Conservation (phyloP, 2,113 vertebrate genomes). For the Okapia johnstoni region DNA sequence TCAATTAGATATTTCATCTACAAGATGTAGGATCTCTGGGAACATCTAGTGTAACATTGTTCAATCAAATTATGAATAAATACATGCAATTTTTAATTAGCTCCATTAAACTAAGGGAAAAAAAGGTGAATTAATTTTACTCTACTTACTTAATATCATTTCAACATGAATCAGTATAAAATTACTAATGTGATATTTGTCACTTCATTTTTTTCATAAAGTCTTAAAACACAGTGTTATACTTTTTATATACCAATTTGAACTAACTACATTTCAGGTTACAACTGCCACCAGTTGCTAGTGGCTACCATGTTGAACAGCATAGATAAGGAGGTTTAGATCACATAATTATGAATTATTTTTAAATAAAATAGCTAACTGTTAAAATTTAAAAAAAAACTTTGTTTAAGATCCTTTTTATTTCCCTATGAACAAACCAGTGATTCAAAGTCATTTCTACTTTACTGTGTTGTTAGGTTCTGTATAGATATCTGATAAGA, state of each 20-base stretch:
- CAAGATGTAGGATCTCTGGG: background rate
- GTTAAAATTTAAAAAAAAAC: background rate
- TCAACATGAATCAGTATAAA: background rate
- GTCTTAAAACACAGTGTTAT: background rate
- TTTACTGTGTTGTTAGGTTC: background rate
- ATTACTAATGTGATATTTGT: background rate
- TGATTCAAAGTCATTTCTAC: background rate
- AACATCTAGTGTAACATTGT: background rate
- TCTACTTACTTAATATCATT: background rate
- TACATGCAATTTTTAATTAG: background rate
- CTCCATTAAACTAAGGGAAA: background rate
- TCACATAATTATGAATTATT: background rate
- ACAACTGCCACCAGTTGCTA: background rate
- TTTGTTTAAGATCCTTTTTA: background rate
- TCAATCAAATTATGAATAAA: background rate
- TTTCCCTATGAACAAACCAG: background rate
- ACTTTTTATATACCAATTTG: background rate
- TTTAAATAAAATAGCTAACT: background rate
- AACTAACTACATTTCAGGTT: background rate
- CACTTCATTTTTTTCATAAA: background rate
- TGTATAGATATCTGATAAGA: background rate
- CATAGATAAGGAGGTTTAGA: background rate
- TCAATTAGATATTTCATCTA: background rate
- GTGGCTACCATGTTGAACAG: background rate
- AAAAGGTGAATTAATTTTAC: background rate